Conservation (phyloP, 2,113 vertebrate genomes). For the Actenoides lindsayi region DNA sequence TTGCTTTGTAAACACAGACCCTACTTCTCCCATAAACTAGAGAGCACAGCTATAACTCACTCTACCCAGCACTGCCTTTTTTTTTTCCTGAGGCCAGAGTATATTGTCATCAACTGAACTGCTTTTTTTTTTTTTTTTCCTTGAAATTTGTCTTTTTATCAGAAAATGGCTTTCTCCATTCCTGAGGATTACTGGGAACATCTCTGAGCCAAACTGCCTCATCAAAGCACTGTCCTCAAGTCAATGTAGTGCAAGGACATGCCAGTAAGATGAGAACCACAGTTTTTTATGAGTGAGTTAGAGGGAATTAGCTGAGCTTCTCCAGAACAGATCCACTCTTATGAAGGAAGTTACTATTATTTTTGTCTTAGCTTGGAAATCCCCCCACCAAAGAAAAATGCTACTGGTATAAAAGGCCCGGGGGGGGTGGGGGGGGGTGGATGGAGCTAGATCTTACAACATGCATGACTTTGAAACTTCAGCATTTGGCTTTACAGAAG, state of each 20-base stretch:
- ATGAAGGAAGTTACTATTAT: neutral
- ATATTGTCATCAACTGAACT: neutral
- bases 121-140: neutral
- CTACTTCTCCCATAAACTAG: slow-evolving; percentile 12
- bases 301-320: neutral
- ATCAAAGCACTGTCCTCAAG: neutral
- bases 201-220: neutral
- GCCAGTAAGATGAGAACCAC: rapidly evolving
- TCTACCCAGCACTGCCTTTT: neutral
- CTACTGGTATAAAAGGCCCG: neutral
- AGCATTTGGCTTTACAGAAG: neutral
- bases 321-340: neutral
- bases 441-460: neutral
- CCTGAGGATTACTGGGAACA: neutral
- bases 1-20: slow-evolving; percentile 39
- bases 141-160: neutral
- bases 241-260: neutral
- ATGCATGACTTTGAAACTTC: neutral
- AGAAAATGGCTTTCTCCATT: neutral
- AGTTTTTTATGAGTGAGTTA: neutral
- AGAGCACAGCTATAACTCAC: neutral
- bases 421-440: neutral
- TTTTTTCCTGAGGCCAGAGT: neutral
- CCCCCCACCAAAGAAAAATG: neutral
- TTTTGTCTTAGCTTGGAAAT: neutral